phyloP scores from a whole-genome alignment of 2,888 invertebrate species.

The Cheilosia grossa region DNA sequence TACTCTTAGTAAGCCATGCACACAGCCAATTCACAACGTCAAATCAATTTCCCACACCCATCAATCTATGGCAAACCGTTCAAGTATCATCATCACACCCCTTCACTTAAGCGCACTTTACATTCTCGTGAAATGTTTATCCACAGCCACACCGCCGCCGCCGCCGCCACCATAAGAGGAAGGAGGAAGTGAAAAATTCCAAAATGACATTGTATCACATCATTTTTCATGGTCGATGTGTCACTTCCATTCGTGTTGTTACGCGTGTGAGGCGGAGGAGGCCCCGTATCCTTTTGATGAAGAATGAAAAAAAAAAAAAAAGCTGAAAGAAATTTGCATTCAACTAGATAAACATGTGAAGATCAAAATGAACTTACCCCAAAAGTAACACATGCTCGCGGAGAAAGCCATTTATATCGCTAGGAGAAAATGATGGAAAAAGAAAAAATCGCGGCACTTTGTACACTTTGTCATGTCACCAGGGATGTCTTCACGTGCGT shows the following conservation, averaged over 20 bases:
- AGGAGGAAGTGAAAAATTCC: slow-evolving; percentile 54
- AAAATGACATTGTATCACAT: slow-evolving; percentile 74
- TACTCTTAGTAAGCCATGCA: no score
- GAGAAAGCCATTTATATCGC: slow-evolving; percentile 52
- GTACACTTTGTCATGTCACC: slow-evolving; percentile 42
- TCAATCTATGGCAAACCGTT: slow-evolving; percentile 55
- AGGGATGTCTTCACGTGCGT: slow-evolving; percentile 53
- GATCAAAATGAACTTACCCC: slow-evolving; percentile 45
- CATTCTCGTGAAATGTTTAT: slow-evolving; percentile 68
- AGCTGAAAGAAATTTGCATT: slow-evolving; percentile 65
- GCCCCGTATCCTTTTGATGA: slow-evolving; percentile 35
- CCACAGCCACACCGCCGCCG: slow-evolving; percentile 3
- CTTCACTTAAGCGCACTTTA: slow-evolving; percentile 66
- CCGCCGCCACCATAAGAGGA: not conserved
- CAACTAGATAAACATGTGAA: slow-evolving; percentile 65
- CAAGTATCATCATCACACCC: slow-evolving; percentile 65
- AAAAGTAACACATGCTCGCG: slow-evolving; percentile 60
- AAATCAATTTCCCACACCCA: slow-evolving; percentile 63
- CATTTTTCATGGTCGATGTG: slow-evolving; percentile 75
- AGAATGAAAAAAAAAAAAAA: slow-evolving; percentile 24
- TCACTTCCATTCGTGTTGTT: slow-evolving; percentile 73
- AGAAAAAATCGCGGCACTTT: slow-evolving; percentile 46
- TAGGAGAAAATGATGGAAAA: slow-evolving; percentile 57
- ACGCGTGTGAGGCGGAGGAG: slow-evolving; percentile 33
- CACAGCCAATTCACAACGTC: slow-evolving; percentile 30